Evolutionary conservation across 92 coral and sea anemone species (phyloP).

Genomic region (Epizoanthus stellaris): DNA sequence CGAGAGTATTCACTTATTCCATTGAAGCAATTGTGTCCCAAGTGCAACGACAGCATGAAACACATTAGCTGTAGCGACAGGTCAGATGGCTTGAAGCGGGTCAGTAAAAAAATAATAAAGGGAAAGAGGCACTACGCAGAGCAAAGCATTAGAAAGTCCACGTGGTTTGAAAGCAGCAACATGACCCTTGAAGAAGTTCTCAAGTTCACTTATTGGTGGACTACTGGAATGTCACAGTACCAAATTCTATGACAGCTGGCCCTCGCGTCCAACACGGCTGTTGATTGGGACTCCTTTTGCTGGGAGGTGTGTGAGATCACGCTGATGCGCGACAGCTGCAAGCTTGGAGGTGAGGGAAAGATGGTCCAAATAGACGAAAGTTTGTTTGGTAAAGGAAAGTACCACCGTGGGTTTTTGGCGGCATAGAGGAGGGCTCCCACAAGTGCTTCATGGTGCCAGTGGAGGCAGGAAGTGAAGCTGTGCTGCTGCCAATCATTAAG

Average conservation of each 20-base stretch:
- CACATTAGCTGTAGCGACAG: not conserved
- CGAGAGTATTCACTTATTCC: conserved; percentile 9
- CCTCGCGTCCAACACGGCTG: conserved; percentile 27
- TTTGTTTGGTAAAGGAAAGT: not conserved
- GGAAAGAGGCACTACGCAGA: conserved; percentile 6
- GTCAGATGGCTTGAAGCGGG: conserved; percentile 10
- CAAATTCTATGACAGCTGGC: conserved; percentile 15
- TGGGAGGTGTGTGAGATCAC: conserved; percentile 27
- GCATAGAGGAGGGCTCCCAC: not conserved
- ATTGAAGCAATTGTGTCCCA: not conserved
- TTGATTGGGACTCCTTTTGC: conserved; percentile 33
- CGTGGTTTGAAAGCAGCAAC: conserved; percentile 37
- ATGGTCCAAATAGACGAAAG: conserved; percentile 21
- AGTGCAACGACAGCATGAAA: conserved; percentile 5
- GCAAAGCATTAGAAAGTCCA: conserved; percentile 8
- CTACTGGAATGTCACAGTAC: not conserved
- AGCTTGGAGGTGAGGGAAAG: conserved; percentile 10
- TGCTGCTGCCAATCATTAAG: too few species aligned
- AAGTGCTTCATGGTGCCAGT: conserved; percentile 7
- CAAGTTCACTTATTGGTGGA: conserved; percentile 43
- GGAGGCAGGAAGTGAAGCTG: conserved; percentile 3
- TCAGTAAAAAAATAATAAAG: not conserved
- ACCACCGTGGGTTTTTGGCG: conserved; percentile 23
- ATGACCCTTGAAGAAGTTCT: conserved; percentile 22
- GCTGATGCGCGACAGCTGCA: not conserved